Base-by-base conservation (phyloP, 1,140 invertebrate genomes). In the Diabrotica virgifera region DNA sequence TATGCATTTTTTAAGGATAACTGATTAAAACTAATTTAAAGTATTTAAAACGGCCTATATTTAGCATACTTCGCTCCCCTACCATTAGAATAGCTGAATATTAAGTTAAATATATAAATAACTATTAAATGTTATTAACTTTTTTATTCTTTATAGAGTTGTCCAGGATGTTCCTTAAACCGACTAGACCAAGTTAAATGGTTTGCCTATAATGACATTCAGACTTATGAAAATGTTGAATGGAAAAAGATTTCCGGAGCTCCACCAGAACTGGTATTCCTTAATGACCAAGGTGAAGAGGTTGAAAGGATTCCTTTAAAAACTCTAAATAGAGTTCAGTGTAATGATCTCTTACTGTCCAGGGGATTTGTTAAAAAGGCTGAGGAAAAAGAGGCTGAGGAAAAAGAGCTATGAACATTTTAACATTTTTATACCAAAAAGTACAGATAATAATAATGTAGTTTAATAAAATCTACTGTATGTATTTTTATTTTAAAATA, bases 121-220 rank as follows among this genome's bases (percentile, higher is more conserved):
- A 24, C 24, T 24, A 24, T 24, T 24, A 24, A 24, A 1, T 24
- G 24, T 24, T 24, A n/a, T n/a, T n/a, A n/a, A n/a, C n/a, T n/a
- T n/a, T 4, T 4, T 13, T 36, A 14, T 55, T 24, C 53, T 11
- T 70, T 85, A 52, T 80, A 93, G 90, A 91, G 87, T 73, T 93
- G 90, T 76, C 83, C 85, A 72, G 90, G 90, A 70, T 92, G 90
- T 80, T 85, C 84, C 35, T 76, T 93, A 64, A 92, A 91, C 70
- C 81, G 86, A 61, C 80, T 91, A 24, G 86, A 87, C 13, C 85
- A 91, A 78, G 87, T 92, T 8, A 91, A 89, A 79, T 80, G 82
- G 67, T 93, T 92, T 75, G 86, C 91, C 54, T 87, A 87, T 78
- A 82, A 89, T 69, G 90, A 92, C 74, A 74, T 91, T 14, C 89